Evolutionary conservation across 2,113 vertebrate genomes (phyloP).

Genomic region (Gnathonemus longibarbis): DNA sequence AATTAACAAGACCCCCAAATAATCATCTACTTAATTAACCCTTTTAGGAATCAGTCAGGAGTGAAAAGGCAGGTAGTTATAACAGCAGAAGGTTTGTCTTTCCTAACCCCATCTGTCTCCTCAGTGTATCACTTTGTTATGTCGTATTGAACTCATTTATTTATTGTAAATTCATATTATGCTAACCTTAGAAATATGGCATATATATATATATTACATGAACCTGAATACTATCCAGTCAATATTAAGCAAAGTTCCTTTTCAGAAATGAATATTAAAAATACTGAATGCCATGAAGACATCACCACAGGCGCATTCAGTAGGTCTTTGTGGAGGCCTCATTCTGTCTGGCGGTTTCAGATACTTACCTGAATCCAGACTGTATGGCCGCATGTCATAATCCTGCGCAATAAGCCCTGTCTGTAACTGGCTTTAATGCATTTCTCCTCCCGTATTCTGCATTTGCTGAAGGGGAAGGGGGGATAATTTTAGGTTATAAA

Average conservation of each 20-base stretch:
- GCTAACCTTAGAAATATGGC: neutral
- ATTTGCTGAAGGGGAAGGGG: neutral
- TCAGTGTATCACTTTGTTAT: neutral
- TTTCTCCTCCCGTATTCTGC: neutral
- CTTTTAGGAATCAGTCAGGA: neutral
- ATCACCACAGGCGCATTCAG: neutral
- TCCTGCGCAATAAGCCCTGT: neutral
- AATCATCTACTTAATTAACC: slow-evolving; percentile 18
- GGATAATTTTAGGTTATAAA: neutral
- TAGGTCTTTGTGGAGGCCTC: neutral
- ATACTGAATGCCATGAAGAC: neutral
- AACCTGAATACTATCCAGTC: neutral
- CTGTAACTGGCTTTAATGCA: too few species aligned
- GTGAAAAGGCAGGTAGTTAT: neutral
- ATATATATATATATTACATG: neutral
- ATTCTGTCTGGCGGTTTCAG: neutral
- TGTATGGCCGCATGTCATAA: neutral
- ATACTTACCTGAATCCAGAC: neutral
- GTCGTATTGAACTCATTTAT: neutral
- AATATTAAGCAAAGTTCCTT: neutral
- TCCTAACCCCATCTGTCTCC: neutral
- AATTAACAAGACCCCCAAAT: slow-evolving; percentile 5
- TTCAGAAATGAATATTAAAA: neutral
- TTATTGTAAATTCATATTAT: neutral
- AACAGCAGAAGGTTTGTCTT: neutral